Conservation (phyloP, 2,888 invertebrate species). For the Augochlorella aurata region DNA sequence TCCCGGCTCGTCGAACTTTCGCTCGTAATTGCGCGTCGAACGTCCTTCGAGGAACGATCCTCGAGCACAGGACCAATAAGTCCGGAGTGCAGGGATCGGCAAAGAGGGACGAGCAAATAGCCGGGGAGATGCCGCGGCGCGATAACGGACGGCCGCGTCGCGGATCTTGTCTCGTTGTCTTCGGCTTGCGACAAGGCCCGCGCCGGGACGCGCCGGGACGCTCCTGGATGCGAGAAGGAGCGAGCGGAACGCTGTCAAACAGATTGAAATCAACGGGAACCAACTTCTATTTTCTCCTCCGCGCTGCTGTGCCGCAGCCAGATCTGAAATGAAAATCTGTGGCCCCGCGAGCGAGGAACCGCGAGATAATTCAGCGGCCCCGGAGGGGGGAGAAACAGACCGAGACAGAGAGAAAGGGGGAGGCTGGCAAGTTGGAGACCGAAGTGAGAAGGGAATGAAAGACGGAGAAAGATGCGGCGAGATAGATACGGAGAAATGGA, state of each 20-base stretch:
- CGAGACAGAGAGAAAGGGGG: slow-evolving; percentile 6
- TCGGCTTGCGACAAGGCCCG: slow-evolving; percentile 46
- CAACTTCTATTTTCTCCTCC: slow-evolving; percentile 67
- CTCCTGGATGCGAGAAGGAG: slow-evolving; percentile 45
- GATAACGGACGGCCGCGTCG: slow-evolving; percentile 67
- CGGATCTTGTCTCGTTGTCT: slow-evolving; percentile 69
- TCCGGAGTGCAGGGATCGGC: not conserved
- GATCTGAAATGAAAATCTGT: slow-evolving; percentile 78
- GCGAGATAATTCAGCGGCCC: slow-evolving; percentile 63
- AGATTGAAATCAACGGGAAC: slow-evolving; percentile 74
- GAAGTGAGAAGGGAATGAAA: not conserved
- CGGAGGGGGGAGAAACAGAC: slow-evolving; percentile 14
- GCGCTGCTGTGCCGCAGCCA: slow-evolving; percentile 65
- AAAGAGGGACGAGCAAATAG: slow-evolving; percentile 25
- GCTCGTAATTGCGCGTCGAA: slow-evolving; percentile 52
- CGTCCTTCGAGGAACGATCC: slow-evolving; percentile 28
- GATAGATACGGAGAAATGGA: too few relatives aligned
- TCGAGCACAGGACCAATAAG: slow-evolving; percentile 38
- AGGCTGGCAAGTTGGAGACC: not conserved
- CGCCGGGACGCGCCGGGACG: slow-evolving; percentile 27
- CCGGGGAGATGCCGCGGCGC: slow-evolving; percentile 61
- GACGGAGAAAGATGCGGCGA: not conserved
- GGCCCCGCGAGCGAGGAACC: slow-evolving; percentile 65
- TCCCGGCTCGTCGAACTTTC: slow-evolving; percentile 36
- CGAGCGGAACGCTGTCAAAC: slow-evolving; percentile 69